Evolutionary conservation across 1,140 invertebrate species (phyloP), one percentile per base, ranked within the genome.

Genomic region (Mya arenaria): DNA sequence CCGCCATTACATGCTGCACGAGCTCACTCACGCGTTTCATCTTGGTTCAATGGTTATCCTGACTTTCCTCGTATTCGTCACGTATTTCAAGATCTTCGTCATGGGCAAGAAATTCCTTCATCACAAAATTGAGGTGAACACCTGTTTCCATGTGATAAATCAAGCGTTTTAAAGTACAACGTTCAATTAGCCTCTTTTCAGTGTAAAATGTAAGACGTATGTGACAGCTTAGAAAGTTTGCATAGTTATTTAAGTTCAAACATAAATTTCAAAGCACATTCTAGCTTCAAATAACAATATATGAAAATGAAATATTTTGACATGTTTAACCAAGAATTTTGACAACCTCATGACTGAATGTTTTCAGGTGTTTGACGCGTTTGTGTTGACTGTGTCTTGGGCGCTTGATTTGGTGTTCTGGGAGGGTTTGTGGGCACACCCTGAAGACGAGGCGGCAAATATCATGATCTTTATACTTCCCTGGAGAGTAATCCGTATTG

Each of bases 401-500:
- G 78, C 83, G 39, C 72, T 91, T 1, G 90, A 91, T 74, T 83
- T 91, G 17, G 88, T 84, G n/a, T 90, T 91, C 41, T 89, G 84
- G 84, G 86, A 91, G 79, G 90, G 90, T 34, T 86, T 91, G 41
- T 90, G 90, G 89, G 87, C 87, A 5, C 85, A 90, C 73, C 89
- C 89, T 1, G 89, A 89, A 55, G 82, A 83, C 6, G 88, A 91
- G 71, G 90, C 89, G 13, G 90, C 90, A 5, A 89, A 87, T 37
- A 88, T 91, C 25, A 85, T 91, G 84, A 88, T 89, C n/a, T 86
- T 88, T 36, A 86, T 91, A 32, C 55, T 91, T 10, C 90, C 89
- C 0, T 91, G 90, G 90, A 87, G 90, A 78, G 89, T 91, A 13
- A 81, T 91, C 41, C 89, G 90, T 85, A 90, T 91, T 65, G 90